A percentile compares a stretch with the other conserved stretches of the same genome.
Conservation (phyloP, 1,140 invertebrate genomes). For the Drosophila quadrilineata region DNA sequence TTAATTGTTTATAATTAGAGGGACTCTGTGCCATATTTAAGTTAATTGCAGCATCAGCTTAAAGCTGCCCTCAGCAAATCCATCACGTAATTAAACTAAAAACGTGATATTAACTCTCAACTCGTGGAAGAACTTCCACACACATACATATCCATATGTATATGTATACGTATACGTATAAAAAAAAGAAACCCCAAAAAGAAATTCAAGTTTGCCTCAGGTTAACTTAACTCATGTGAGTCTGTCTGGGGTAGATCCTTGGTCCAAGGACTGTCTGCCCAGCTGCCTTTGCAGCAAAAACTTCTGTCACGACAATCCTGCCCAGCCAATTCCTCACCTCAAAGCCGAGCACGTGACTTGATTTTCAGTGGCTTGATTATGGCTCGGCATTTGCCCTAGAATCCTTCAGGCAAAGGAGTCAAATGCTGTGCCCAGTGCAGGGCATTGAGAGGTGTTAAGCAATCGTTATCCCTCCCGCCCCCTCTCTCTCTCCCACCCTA, state of each 20-base stretch:
- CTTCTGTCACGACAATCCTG: constrained; percentile 29
- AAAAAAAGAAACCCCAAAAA: neutral
- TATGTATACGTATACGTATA: too few relatives aligned
- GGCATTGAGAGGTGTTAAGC: constrained; percentile 17
- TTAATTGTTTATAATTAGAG: constrained; percentile 5
- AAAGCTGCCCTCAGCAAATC: constrained; percentile 40
- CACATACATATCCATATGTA: too few relatives aligned
- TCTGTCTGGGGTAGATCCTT: neutral
- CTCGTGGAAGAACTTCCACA: constrained; percentile 32
- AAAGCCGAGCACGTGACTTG: constrained; percentile 62
- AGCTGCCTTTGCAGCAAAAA: constrained; percentile 1
- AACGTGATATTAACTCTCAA: constrained; percentile 70
- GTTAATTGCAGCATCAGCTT: constrained; percentile 19
- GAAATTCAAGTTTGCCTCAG: constrained; percentile 47
- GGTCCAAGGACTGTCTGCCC: neutral
- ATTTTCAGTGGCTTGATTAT: constrained; percentile 71
- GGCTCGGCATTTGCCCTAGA: constrained; percentile 24
- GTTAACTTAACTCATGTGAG: constrained; percentile 39
- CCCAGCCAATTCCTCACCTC: constrained; percentile 66
- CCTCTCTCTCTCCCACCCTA: neutral
- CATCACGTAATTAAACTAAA: constrained; percentile 71
- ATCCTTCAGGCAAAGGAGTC: constrained; percentile 15
- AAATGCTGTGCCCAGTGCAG: constrained; percentile 9
- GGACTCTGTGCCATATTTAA: constrained; percentile 4
- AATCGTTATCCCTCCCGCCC: constrained; percentile 11